Percentiles rank a stretch among this genome's conserved stretches.
These are phyloP conservation scores for Margarornis squamiger DNA, from an alignment of 2,797 vertebrate genomes.

Conservation along the genomic window DNA sequence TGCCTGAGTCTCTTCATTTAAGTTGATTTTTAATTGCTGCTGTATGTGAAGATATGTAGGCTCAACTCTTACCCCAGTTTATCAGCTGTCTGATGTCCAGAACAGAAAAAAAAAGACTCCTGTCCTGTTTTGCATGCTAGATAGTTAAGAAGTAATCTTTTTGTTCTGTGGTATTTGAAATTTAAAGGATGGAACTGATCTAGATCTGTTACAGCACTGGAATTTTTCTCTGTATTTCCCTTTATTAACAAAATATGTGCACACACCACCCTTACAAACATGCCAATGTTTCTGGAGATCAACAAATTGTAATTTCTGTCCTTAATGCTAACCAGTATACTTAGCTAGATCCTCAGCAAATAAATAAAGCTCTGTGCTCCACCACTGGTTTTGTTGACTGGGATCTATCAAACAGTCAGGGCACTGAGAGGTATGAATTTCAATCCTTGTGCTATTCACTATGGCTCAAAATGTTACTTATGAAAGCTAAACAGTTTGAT, in stretches of 20 bases:
- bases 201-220: not conserved
- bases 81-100: not conserved
- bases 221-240: not conserved
- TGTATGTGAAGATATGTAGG: not conserved
- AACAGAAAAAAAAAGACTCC: not conserved
- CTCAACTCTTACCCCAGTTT: not conserved
- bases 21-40: not conserved
- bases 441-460: constrained; percentile 32
- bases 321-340: not conserved
- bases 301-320: not conserved
- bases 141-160: not conserved
- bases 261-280: not conserved
- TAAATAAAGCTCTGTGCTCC: constrained; percentile 47
- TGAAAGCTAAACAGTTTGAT: not conserved
- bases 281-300: not conserved
- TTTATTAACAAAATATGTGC: not conserved
- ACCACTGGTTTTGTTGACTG: constrained; percentile 18
- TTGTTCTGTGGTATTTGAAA: not conserved
- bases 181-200: not conserved
- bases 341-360: constrained; percentile 22
- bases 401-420: not conserved
- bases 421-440: constrained; percentile 55
- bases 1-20: not conserved
- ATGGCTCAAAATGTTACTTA: constrained; percentile 29
- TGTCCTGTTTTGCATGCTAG: not conserved